Conservation (phyloP, 2,113 vertebrate genomes). For the Caretta caretta region DNA sequence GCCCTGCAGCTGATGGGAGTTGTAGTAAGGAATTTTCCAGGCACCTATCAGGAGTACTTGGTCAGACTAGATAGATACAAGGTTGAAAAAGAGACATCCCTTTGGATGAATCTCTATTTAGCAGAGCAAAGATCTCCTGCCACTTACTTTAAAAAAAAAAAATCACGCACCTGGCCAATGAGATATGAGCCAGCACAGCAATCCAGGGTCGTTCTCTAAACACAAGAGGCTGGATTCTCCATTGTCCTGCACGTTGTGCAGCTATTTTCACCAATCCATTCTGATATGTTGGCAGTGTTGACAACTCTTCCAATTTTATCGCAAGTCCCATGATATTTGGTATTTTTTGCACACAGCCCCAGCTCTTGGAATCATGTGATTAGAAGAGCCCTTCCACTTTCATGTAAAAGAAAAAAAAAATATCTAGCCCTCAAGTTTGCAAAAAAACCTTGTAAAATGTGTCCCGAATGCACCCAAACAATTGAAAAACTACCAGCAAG, state of each 20-base stretch:
- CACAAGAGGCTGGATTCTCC: too few species aligned
- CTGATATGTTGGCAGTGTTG: too few species aligned
- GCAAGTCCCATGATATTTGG: not conserved
- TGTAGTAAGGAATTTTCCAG: not conserved
- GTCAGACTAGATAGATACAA: not conserved
- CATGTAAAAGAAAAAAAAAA: not conserved
- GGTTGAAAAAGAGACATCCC: not conserved
- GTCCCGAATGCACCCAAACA: too few species aligned
- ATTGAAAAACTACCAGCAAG: not conserved
- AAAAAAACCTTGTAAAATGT: too few species aligned
- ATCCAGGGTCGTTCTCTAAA: not conserved
- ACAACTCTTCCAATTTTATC: too few species aligned
- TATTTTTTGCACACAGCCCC: not conserved
- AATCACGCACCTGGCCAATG: not conserved
- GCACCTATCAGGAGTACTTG: not conserved
- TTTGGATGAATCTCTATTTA: not conserved
- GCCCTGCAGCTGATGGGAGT: not conserved
- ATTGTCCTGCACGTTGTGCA: too few species aligned
- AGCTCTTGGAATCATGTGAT: not conserved
- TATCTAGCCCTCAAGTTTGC: too few species aligned
- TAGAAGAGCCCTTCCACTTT: not conserved
- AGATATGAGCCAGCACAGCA: not conserved
- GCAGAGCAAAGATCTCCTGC: too few species aligned
- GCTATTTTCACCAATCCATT: too few species aligned
- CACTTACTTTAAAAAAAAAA: too few species aligned